A percentile compares a stretch with the other conserved stretches of the same genome.
phyloP scores from a whole-genome alignment of 2,113 vertebrate genomes.

The Neoarius graeffei region DNA sequence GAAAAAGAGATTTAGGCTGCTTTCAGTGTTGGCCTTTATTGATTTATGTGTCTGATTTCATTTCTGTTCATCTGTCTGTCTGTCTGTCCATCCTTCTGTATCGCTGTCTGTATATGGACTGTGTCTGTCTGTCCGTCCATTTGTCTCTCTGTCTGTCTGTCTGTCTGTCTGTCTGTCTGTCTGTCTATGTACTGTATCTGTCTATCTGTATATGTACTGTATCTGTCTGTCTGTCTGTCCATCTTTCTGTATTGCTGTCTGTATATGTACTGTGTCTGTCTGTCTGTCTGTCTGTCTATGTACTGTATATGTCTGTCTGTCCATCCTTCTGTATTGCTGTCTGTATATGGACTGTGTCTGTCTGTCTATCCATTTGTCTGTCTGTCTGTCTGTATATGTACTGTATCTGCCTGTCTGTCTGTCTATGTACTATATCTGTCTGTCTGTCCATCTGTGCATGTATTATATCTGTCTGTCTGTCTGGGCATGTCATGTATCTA shows the following conservation, averaged over 20 bases:
- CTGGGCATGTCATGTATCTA: background rate
- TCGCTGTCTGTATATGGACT: no score
- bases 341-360: background rate
- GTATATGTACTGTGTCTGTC: background rate
- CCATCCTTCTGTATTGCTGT: no score
- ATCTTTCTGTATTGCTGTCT: background rate
- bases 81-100: background rate
- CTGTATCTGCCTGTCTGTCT: background rate
- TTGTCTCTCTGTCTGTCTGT: no score
- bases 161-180: no score
- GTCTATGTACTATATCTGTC: background rate
- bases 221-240: background rate
- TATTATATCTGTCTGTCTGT: background rate
- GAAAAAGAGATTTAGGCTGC: background rate
- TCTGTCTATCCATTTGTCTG: no score
- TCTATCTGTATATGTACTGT: background rate
- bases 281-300: background rate
- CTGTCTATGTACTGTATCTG: background rate
- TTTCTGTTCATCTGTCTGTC: background rate
- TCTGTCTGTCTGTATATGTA: no score
- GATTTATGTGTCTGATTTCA: background rate
- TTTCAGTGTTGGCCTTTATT: background rate
- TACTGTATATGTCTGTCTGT: background rate
- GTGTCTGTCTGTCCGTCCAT: no score
- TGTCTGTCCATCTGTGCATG: background rate